A percentile compares a stretch with the other conserved stretches of the same genome.
Conservation (phyloP, 1,140 invertebrate species). For the Acromyrmex heyeri region DNA sequence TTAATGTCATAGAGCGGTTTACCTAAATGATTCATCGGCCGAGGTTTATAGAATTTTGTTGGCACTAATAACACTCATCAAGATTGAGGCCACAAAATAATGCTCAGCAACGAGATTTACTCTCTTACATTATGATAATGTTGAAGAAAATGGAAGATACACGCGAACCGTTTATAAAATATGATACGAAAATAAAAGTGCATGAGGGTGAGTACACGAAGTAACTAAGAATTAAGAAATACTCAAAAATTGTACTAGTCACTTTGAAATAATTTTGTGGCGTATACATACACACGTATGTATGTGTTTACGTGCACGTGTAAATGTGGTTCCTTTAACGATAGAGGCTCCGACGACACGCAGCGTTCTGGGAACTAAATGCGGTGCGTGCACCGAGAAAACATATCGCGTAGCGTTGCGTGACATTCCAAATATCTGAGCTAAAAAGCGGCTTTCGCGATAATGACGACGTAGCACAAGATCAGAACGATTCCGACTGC, state of each 20-base stretch:
- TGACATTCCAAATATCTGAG: constrained; percentile 61
- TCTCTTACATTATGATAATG: background rate
- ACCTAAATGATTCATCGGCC: constrained; percentile 49
- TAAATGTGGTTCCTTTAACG: constrained; percentile 29
- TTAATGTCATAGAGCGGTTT: constrained; percentile 45
- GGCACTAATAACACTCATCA: background rate
- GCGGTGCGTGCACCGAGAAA: constrained; percentile 58
- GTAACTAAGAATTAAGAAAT: background rate
- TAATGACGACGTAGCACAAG: constrained; percentile 47
- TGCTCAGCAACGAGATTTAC: background rate
- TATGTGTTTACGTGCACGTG: background rate
- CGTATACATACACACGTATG: background rate
- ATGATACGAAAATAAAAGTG: too few relatives aligned
- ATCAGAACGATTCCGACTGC: constrained; percentile 52
- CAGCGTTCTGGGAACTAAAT: constrained; percentile 52
- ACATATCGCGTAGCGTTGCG: constrained; percentile 47
- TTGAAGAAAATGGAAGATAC: background rate
- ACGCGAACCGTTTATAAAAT: background rate
- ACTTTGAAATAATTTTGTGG: constrained; percentile 31
- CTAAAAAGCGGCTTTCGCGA: constrained; percentile 54
- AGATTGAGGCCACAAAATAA: background rate
- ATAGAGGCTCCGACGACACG: constrained; percentile 44
- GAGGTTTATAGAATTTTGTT: constrained; percentile 42
- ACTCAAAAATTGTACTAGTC: background rate
- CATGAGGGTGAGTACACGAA: background rate